These are phyloP conservation scores for Epinephelus moara DNA, from an alignment of 2,113 vertebrate species.

Conservation along the genomic window DNA sequence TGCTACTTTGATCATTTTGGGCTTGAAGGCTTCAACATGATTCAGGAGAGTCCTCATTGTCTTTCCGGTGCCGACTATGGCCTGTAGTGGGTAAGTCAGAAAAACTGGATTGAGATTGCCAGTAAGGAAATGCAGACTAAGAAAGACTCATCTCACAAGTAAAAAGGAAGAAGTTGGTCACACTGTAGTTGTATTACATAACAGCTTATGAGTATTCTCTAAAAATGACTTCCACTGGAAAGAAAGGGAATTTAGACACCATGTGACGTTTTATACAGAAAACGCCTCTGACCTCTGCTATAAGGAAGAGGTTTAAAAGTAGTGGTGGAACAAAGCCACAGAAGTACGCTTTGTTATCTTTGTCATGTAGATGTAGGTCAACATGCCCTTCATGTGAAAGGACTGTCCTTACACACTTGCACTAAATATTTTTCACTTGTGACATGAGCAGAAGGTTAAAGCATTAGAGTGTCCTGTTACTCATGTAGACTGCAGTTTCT, in stretches of 20 bases:
- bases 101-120: slow-evolving; percentile 26
- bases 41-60: slow-evolving; percentile 92
- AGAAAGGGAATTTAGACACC: slow-evolving; percentile 26
- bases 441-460: neutral
- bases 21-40: slow-evolving; percentile 88
- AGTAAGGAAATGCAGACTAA: slow-evolving; percentile 31
- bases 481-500: neutral
- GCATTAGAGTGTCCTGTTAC: neutral
- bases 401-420: neutral
- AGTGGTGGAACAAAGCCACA: slow-evolving; percentile 18
- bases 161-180: slow-evolving; percentile 41
- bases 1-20: slow-evolving; percentile 94
- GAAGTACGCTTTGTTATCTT: slow-evolving; percentile 3
- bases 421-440: neutral
- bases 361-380: slow-evolving; percentile 27
- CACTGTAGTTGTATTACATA: slow-evolving; percentile 3
- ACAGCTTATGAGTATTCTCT: neutral
- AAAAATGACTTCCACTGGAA: slow-evolving; percentile 1
- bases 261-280: slow-evolving; percentile 13
- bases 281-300: neutral
- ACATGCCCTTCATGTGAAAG: neutral
- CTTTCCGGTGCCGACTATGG: slow-evolving; percentile 92
- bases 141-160: slow-evolving; percentile 3
- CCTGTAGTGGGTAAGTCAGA: slow-evolving; percentile 76
- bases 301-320: neutral